A percentile compares a stretch with the other conserved stretches of the same genome.
Conservation (phyloP, 2,797 vertebrate species). For the Mormyrus proboscirostris region DNA sequence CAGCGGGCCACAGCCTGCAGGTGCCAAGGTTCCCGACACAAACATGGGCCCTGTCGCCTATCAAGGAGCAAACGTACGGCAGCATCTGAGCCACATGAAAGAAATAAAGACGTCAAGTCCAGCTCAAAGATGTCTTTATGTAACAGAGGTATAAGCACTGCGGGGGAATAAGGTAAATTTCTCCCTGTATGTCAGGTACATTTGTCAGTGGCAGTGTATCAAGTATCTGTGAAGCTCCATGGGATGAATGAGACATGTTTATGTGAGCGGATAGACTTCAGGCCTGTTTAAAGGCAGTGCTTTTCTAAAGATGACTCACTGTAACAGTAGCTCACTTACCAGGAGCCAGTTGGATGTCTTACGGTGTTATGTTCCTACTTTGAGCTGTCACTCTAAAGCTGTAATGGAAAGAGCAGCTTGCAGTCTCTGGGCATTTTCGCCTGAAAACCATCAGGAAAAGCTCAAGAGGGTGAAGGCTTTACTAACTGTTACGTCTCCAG, state of each 20-base stretch:
- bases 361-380: not conserved
- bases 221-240: not conserved
- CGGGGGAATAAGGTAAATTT: not conserved
- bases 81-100: not conserved
- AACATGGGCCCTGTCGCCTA: not conserved
- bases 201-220: not conserved
- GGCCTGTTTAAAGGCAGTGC: not conserved
- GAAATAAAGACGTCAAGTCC: not conserved
- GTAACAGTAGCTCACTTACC: not conserved
- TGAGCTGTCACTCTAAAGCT: not conserved
- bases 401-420: not conserved
- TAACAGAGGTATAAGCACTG: not conserved
- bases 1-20: constrained; percentile 39
- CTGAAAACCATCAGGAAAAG: constrained; percentile 9
- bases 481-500: constrained; percentile 57
- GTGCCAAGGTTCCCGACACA: not conserved
- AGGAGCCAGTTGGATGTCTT: not conserved
- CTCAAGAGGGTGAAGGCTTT: constrained; percentile 41
- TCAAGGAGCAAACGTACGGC: not conserved
- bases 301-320: not conserved
- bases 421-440: constrained; percentile 1
- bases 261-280: not conserved
- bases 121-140: not conserved
- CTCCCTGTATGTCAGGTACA: not conserved
- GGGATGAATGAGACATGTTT: not conserved